Evolutionary conservation across 2,113 vertebrate species (phyloP).

Genomic region (Corydoras maculifer): DNA sequence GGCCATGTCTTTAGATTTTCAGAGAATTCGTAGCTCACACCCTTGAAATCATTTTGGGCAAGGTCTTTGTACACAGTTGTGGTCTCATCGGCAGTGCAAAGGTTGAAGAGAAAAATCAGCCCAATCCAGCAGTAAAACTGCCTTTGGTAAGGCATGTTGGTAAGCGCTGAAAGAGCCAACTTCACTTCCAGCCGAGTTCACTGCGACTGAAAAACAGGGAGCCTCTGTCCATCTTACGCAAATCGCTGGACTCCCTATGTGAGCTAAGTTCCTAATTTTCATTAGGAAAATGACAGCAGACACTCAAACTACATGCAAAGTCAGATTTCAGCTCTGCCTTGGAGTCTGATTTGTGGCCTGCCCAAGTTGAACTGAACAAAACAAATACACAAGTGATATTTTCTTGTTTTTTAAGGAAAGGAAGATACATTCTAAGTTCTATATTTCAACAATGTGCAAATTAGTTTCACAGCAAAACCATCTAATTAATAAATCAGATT

Average conservation of each 20-base stretch:
- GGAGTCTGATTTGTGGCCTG: conserved; percentile 14
- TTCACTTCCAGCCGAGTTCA: conserved; percentile 4
- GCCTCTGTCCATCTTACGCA: conserved; percentile 50
- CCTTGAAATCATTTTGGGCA: conserved; percentile 39
- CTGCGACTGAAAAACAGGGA: conserved; percentile 27
- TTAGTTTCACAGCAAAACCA: too few species aligned
- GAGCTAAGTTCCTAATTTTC: conserved; percentile 47
- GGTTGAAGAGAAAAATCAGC: conserved; percentile 34
- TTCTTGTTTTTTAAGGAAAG: neutral
- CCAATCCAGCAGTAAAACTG: conserved; percentile 51
- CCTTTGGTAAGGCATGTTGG: conserved; percentile 45
- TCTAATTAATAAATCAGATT: too few species aligned
- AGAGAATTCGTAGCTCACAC: conserved; percentile 55
- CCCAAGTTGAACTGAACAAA: neutral
- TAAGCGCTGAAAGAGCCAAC: conserved; percentile 22
- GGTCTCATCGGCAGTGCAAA: neutral
- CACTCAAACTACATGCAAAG: conserved; percentile 70
- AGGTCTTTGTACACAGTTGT: neutral
- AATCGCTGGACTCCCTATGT: conserved; percentile 54
- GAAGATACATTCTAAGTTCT: neutral
- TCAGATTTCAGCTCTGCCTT: conserved; percentile 29
- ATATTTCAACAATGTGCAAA: too few species aligned
- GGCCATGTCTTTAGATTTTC: conserved; percentile 46
- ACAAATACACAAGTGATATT: neutral
- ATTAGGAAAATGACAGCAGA: conserved; percentile 66